Percentiles rank a stretch among this genome's conserved stretches.
Evolutionary conservation across 2,888 invertebrate species (phyloP).

Genomic region (Chloroclystis v-ata): DNA sequence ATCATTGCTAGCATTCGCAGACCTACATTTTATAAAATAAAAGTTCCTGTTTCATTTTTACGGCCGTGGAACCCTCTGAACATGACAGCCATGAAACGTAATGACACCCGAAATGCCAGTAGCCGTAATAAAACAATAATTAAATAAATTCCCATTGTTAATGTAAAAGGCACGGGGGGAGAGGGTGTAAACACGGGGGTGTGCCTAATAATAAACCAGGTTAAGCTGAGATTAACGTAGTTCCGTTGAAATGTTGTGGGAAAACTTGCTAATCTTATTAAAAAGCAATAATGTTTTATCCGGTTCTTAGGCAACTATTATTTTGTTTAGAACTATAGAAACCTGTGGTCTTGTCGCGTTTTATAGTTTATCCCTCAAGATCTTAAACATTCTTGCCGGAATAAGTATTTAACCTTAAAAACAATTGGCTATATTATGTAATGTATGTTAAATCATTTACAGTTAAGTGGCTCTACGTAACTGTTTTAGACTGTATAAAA

Average conservation of each 20-base stretch:
- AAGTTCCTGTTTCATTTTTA: conserved; percentile 28
- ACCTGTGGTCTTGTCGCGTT: too few relatives aligned
- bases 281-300: too few relatives aligned
- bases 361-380: too few relatives aligned
- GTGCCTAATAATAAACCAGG: conserved; percentile 13
- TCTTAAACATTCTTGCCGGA: too few relatives aligned
- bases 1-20: neutral
- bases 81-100: conserved; percentile 39
- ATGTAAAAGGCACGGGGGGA: conserved; percentile 3
- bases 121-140: conserved; percentile 36
- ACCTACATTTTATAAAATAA: conserved; percentile 13
- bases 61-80: conserved; percentile 31
- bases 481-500: too few relatives aligned
- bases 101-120: conserved; percentile 34
- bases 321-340: too few relatives aligned
- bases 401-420: too few relatives aligned
- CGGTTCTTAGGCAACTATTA: neutral
- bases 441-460: too few relatives aligned
- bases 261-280: too few relatives aligned
- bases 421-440: too few relatives aligned
- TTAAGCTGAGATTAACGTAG: neutral
- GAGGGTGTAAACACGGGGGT: neutral
- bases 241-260: neutral
- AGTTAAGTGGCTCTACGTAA: too few relatives aligned
- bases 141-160: conserved; percentile 37